These are phyloP conservation scores for Mimachlamys varia DNA, from an alignment of 2,888 invertebrate species.

Conservation along the genomic window DNA sequence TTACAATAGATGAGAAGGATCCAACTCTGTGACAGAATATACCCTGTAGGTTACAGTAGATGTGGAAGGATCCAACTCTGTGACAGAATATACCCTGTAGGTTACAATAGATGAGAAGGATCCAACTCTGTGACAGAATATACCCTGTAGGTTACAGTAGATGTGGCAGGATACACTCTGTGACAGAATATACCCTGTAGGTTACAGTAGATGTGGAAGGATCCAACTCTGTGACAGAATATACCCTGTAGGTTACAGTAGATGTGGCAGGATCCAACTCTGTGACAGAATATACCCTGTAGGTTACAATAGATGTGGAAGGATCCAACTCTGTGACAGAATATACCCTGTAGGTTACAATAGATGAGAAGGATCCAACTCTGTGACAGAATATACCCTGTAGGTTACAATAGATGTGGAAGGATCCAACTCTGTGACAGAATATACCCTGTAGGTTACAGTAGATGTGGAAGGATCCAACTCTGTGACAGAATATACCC, in stretches of 20 bases:
- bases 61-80: background rate
- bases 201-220: background rate
- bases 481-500: background rate
- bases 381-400: background rate
- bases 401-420: background rate
- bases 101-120: background rate
- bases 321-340: background rate
- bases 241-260: background rate
- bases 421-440: background rate
- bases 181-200: background rate
- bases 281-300: background rate
- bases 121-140: background rate
- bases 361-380: background rate
- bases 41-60: too few species aligned
- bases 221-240: background rate
- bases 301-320: background rate
- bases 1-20: background rate
- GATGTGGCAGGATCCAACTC: background rate
- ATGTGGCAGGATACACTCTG: background rate
- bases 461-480: background rate
- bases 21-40: background rate
- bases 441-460: background rate
- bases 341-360: background rate
- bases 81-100: background rate
- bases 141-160: background rate